Percentiles rank a stretch among this genome's conserved stretches.
These are phyloP conservation scores for Todiramphus saurophagus DNA, from an alignment of 2,113 vertebrate species.

Conservation along the genomic window DNA sequence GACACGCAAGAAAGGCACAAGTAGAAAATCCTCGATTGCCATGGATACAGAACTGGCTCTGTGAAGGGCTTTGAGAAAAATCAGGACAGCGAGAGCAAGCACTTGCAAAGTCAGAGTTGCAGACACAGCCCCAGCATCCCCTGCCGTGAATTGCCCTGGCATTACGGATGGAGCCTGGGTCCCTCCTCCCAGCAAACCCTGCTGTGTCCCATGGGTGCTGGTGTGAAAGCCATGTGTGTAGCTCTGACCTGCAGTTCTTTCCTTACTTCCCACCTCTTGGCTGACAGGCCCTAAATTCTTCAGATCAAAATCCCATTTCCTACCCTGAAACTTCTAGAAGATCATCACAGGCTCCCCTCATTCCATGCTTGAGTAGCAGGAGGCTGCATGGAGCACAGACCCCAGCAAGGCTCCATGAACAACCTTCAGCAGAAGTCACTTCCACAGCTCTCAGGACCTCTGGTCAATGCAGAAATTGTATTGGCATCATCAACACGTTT, in stretches of 20 bases:
- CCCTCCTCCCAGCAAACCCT: neutral
- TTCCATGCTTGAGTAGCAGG: neutral
- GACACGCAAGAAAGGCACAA: neutral
- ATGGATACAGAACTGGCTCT: neutral
- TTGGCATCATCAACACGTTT: too few species aligned
- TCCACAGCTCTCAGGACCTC: neutral
- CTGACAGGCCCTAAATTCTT: neutral
- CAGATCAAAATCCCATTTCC: neutral
- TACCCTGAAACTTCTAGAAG: neutral
- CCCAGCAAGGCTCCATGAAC: neutral
- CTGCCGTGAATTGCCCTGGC: accelerated
- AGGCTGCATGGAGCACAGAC: neutral
- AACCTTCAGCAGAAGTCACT: neutral
- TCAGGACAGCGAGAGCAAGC: neutral
- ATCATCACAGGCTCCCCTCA: neutral
- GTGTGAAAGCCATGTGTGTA: neutral
- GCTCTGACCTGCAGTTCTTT: neutral
- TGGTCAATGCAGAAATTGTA: neutral
- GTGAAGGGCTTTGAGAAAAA: neutral
- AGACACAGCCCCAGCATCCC: neutral
- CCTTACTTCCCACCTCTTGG: neutral
- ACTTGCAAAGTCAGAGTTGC: neutral
- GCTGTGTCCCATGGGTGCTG: accelerated
- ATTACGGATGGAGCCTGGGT: neutral
- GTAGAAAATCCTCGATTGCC: neutral